Percentiles rank a stretch among this genome's conserved stretches.
phyloP scores from a whole-genome alignment of 1,140 invertebrate species.

The Proctacanthus coquilletti region DNA sequence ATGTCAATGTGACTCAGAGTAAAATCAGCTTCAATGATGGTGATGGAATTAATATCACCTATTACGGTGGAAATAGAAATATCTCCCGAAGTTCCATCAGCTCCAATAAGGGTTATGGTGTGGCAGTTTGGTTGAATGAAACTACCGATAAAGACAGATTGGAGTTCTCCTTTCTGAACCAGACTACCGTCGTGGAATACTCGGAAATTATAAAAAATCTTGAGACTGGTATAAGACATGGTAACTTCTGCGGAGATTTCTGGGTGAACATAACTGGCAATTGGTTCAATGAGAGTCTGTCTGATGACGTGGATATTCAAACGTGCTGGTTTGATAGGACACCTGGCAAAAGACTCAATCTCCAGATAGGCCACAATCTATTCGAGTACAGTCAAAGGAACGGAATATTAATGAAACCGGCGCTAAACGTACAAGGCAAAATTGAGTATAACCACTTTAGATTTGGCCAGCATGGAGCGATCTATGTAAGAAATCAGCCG shows the following conservation, averaged over 20 bases:
- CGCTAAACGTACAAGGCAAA: constrained; percentile 59
- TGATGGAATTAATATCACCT: constrained; percentile 81
- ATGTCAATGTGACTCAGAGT: constrained; percentile 82
- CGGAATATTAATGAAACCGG: constrained; percentile 64
- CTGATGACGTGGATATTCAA: constrained; percentile 58
- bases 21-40: constrained; percentile 82
- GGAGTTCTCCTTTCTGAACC: constrained; percentile 60
- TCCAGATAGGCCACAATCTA: constrained; percentile 75
- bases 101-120: constrained; percentile 70
- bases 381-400: constrained; percentile 64
- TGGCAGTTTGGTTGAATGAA: constrained; percentile 78
- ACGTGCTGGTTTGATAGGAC: constrained; percentile 54
- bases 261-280: constrained; percentile 78
- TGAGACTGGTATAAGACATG: constrained; percentile 67
- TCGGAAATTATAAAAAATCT: constrained; percentile 70
- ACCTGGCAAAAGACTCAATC: constrained; percentile 34
- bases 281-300: constrained; percentile 57
- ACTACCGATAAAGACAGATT: constrained; percentile 48
- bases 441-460: constrained; percentile 82
- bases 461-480: constrained; percentile 61
- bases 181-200: constrained; percentile 75
- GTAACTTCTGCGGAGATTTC: constrained; percentile 57
- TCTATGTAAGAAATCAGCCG: constrained; percentile 73
- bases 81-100: constrained; percentile 63
- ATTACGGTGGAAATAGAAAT: constrained; percentile 78